Percentiles rank a stretch among this genome's conserved stretches.
Conservation (phyloP, 2,888 invertebrate species). For the Sicus ferrugineus region DNA sequence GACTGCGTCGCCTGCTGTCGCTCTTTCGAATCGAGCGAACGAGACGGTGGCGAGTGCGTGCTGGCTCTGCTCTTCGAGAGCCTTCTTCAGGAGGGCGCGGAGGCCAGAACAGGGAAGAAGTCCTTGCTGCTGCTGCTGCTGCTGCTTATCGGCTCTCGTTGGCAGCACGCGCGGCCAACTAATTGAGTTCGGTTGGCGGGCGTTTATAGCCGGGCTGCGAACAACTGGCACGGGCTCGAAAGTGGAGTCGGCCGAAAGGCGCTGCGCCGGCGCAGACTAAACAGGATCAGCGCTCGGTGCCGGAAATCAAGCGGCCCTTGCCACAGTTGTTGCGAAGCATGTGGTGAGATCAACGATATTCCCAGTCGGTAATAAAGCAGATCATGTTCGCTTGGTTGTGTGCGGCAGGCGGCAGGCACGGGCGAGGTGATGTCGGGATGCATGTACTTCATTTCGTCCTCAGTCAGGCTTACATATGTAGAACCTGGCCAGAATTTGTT, state of each 20-base stretch:
- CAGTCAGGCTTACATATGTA: too few species aligned
- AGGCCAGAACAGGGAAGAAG: conserved; percentile 20
- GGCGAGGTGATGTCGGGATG: too few species aligned
- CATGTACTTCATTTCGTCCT: too few species aligned
- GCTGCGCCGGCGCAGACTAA: conserved; percentile 4
- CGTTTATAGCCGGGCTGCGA: conserved; percentile 42
- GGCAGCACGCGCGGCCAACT: conserved; percentile 60
- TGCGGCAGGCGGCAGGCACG: neutral
- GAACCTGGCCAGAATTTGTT: too few species aligned
- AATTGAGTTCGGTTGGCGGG: conserved; percentile 59
- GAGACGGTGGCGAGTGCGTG: conserved; percentile 24
- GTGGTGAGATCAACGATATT: conserved; percentile 31
- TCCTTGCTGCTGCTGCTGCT: conserved; percentile 37
- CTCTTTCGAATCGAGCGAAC: conserved; percentile 24
- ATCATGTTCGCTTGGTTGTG: neutral
- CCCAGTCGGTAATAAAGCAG: conserved; percentile 16
- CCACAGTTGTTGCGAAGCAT: conserved; percentile 27
- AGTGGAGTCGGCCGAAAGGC: neutral
- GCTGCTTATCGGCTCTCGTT: conserved; percentile 43
- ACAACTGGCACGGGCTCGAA: conserved; percentile 28
- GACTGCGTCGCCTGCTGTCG: conserved; percentile 30
- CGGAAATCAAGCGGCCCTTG: conserved; percentile 22
- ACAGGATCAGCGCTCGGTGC: conserved; percentile 26
- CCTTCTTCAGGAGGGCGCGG: neutral
- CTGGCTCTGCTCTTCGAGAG: conserved; percentile 2